phyloP scores from a whole-genome alignment of 2,888 invertebrate genomes.

The Dastarcus helophoroides region DNA sequence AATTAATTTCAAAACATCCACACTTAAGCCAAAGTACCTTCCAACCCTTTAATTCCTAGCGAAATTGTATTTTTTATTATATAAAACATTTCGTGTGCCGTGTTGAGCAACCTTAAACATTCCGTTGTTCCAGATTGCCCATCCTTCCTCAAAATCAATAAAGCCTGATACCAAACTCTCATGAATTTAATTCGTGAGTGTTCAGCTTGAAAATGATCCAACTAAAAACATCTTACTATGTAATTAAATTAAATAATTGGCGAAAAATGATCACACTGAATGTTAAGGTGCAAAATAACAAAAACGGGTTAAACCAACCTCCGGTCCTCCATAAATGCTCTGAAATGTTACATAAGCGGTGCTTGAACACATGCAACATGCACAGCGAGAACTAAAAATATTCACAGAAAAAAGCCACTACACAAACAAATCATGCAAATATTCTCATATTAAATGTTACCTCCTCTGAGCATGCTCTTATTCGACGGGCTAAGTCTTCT shows the following conservation, averaged over 20 bases:
- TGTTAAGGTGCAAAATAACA: no score
- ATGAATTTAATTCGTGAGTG: constrained; percentile 77
- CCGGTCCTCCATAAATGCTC: no score
- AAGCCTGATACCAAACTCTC: constrained; percentile 72
- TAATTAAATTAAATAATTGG: constrained; percentile 7
- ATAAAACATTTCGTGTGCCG: constrained; percentile 73
- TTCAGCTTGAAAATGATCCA: constrained; percentile 8
- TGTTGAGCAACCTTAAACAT: constrained; percentile 68
- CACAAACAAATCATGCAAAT: no score
- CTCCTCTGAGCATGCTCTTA: constrained; percentile 40
- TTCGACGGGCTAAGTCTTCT: constrained; percentile 71
- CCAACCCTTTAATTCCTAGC: constrained; percentile 50
- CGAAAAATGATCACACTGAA: no score
- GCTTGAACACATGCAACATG: no score
- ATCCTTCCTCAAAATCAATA: constrained; percentile 47
- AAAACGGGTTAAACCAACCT: no score
- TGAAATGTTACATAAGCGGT: no score
- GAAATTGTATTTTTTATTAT: constrained; percentile 64
- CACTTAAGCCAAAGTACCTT: constrained; percentile 5
- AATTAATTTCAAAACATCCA: constrained; percentile 1
- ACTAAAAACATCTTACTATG: constrained; percentile 3
- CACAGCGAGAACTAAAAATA: no score
- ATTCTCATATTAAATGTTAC: constrained; percentile 5
- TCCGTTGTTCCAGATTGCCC: constrained; percentile 60
- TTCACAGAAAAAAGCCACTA: no score